phyloP scores from a whole-genome alignment of 2,888 invertebrate species.

The Smittia aterrima region DNA sequence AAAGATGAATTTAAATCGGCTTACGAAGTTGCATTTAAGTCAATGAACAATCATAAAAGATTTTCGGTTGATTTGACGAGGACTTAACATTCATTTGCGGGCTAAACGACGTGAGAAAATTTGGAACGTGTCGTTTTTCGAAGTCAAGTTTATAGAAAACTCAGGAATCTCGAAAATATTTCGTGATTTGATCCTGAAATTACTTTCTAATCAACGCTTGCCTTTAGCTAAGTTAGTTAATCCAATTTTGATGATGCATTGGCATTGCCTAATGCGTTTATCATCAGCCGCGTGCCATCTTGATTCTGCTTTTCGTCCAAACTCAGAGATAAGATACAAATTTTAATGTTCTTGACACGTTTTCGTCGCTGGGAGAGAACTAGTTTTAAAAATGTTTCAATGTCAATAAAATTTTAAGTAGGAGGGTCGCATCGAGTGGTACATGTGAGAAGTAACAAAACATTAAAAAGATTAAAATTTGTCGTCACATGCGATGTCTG shows the following conservation, averaged over 20 bases:
- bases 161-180: neutral
- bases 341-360: neutral
- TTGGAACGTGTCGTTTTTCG: neutral
- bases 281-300: slow-evolving; percentile 3
- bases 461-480: slow-evolving; percentile 10
- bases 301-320: neutral
- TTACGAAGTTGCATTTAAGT: neutral
- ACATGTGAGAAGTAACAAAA: neutral
- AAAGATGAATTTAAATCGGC: slow-evolving; percentile 1
- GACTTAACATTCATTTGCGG: neutral
- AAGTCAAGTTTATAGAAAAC: neutral
- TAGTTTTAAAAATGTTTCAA: too few relatives aligned
- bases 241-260: neutral
- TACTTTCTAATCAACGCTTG: too few relatives aligned
- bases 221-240: too few relatives aligned
- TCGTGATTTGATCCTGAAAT: neutral
- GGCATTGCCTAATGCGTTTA: neutral
- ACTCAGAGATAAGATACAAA: neutral
- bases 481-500: slow-evolving; percentile 1
- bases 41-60: slow-evolving; percentile 29
- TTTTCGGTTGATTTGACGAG: slow-evolving; percentile 30
- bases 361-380: neutral
- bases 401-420: too few relatives aligned
- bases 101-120: neutral
- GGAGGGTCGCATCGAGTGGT: too few relatives aligned